A percentile compares a stretch with the other conserved stretches of the same genome.
Evolutionary conservation across 2,797 vertebrate species (phyloP).

Genomic region (Sebastes flavidus): DNA sequence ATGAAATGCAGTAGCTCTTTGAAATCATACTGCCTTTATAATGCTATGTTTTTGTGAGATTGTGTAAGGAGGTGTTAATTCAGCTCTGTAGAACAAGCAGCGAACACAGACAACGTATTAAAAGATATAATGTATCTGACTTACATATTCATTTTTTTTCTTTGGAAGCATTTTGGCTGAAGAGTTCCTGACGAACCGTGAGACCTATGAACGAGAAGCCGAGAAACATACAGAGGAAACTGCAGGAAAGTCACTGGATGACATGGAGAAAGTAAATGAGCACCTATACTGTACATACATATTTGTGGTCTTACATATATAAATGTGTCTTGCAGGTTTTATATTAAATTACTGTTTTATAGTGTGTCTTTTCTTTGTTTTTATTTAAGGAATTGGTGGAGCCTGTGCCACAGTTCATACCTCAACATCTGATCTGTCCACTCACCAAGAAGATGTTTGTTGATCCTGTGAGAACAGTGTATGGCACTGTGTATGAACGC

Average conservation of each 20-base stretch:
- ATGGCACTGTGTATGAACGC: conserved; percentile 61
- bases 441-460: conserved; percentile 71
- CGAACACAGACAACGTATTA: not conserved
- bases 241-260: conserved; percentile 65
- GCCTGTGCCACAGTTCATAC: conserved; percentile 24
- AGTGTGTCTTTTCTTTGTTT: not conserved
- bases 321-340: not conserved
- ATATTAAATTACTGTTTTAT: not conserved
- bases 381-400: conserved; percentile 52
- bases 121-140: not conserved
- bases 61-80: not conserved
- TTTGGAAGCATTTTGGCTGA: conserved; percentile 69
- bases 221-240: conserved; percentile 45
- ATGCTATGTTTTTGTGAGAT: not conserved
- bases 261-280: conserved; percentile 63
- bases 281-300: not conserved
- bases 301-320: not conserved
- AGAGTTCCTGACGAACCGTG: conserved; percentile 59
- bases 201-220: conserved; percentile 57
- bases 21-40: not conserved
- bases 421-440: conserved; percentile 61
- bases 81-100: too few relatives aligned
- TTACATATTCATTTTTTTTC: not conserved
- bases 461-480: conserved; percentile 64
- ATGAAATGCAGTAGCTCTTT: not conserved